Evolutionary conservation across 2,113 vertebrate genomes (phyloP).

Genomic region (Camelus bactrianus): DNA sequence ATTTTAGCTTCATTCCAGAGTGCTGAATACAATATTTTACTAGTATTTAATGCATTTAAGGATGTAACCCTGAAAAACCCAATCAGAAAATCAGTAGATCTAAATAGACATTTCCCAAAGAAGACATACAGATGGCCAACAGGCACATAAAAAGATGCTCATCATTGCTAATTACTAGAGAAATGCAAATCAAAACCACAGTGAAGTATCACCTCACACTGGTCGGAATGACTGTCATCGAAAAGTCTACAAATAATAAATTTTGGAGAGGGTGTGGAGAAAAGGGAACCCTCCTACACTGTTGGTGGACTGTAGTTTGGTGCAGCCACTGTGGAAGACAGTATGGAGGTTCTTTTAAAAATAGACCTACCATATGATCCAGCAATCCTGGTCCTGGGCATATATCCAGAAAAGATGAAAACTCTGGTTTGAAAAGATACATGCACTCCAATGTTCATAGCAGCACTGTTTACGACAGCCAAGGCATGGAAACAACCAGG

Average conservation of each 20-base stretch:
- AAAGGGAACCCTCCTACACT: background rate
- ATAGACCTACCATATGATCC: background rate
- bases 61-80: background rate
- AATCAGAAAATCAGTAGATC: background rate
- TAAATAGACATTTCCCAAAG: background rate
- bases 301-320: background rate
- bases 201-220: background rate
- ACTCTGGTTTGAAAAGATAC: background rate
- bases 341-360: background rate
- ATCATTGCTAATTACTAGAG: background rate
- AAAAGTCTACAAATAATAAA: background rate
- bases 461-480: background rate
- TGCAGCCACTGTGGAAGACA: background rate
- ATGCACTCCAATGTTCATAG: background rate
- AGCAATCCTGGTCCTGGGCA: too few relatives aligned
- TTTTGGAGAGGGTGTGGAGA: background rate
- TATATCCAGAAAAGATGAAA: background rate
- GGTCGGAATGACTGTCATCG: background rate
- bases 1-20: conserved; percentile 25
- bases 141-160: background rate
- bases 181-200: background rate
- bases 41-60: background rate
- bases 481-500: background rate
- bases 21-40: background rate
- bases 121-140: background rate